These are phyloP conservation scores for Peromyscus attwateri DNA, from an alignment of 2,797 vertebrate genomes.

Conservation along the genomic window DNA sequence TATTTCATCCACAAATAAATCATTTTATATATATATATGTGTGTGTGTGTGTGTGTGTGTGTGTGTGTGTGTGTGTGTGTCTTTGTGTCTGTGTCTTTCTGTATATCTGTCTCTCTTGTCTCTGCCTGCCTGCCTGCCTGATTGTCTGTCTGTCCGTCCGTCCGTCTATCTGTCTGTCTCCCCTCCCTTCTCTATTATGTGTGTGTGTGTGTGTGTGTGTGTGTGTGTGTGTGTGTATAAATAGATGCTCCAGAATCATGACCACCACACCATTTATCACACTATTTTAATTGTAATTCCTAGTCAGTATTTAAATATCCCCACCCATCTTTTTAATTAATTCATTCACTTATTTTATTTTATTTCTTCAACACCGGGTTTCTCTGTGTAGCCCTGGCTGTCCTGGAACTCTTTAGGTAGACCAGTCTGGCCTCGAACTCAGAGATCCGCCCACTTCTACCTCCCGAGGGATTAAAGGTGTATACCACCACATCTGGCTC, in stretches of 20 bases:
- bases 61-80: no score
- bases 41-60: no score
- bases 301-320: constrained; percentile 30
- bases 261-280: not conserved
- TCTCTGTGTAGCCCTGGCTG: not conserved
- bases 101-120: no score
- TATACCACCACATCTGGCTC: no score
- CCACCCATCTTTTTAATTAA: not conserved
- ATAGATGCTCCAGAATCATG: not conserved
- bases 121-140: no score
- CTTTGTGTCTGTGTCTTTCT: no score
- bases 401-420: not conserved
- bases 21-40: no score
- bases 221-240: no score
- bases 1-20: constrained; percentile 40
- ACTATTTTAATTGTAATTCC: constrained; percentile 27
- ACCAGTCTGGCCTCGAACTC: not conserved
- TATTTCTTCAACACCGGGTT: not conserved
- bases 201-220: no score
- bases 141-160: no score
- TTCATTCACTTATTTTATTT: not conserved
- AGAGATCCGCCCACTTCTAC: not conserved
- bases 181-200: no score
- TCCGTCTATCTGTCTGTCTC: no score
- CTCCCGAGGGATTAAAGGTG: not conserved